Evolutionary conservation across 23 tunicate species (phyloP), one percentile per base, ranked within the genome.

Genomic region (Clavelina lepadiformis): DNA sequence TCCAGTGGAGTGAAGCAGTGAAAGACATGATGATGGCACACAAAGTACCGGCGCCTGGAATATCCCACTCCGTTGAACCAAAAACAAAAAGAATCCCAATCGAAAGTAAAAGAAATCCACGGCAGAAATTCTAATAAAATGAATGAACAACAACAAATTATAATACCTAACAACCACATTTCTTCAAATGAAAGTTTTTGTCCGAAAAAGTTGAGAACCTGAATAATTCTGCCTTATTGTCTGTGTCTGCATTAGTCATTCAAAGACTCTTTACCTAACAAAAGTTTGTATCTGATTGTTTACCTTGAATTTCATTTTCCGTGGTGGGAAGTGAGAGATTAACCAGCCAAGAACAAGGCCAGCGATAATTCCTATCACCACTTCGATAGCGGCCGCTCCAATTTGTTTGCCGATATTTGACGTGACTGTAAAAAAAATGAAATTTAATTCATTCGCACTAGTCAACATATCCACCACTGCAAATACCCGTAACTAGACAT

Each of bases 21-120:
- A 86, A 86, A 1, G 95, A 86, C 85, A 63, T 86, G 57, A 86
- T 49, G 21, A 86, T 51, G 8, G 95, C 95, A 34, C 95, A 77
- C 7, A 86, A 55, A 5, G 95, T 61, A 3, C 95, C 95, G 22
- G 95, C 68, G 0, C 95, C 95, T n/a, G 69, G 76, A 47, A 86
- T 86, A 38, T 73, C 78, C 95, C 95, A 86, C 22, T 57, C 6
- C 15, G 57, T 85, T 25, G 95, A 64, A 20, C 78, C 85, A 58
- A 86, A 86, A 28, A 86, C 95, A 36, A 68, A 69, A 24, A 86
- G 41, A 21, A 78, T 72, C 4, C 95, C 95, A 36, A 67, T 77
- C 21, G 28, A 11, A 19, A 86, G 76, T 18, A 86, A 73, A 38
- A 86, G 33, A 27, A 76, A 56, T 46, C 85, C 95, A 2, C 95